These are phyloP conservation scores for Sebastes oblongus DNA, from an alignment of 2,797 vertebrate genomes.

Conservation along the genomic window DNA sequence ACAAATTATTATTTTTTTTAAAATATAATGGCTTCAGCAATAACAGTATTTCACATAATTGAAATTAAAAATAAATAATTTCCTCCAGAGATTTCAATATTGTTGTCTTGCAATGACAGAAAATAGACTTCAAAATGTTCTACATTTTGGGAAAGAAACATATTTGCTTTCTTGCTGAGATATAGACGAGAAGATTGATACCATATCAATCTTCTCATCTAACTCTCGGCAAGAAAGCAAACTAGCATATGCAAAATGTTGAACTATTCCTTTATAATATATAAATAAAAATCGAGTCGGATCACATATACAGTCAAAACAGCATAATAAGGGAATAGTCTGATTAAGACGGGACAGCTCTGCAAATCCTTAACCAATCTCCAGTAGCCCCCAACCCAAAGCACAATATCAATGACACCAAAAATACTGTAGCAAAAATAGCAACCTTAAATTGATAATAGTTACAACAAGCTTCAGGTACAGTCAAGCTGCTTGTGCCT, in stretches of 20 bases:
- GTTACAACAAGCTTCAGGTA: slow-evolving; percentile 62
- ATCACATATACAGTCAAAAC: slow-evolving; percentile 28
- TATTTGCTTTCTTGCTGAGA: neutral
- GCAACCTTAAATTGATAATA: slow-evolving; percentile 49
- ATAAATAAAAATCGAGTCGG: neutral
- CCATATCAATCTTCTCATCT: neutral
- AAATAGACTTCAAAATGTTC: neutral
- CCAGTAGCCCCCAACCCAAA: slow-evolving; percentile 21
- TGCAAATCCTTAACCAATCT: slow-evolving; percentile 25
- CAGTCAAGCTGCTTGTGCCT: slow-evolving; percentile 56
- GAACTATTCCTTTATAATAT: neutral
- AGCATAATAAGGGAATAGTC: slow-evolving; percentile 17
- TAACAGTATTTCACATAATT: neutral
- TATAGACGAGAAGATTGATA: neutral
- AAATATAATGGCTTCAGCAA: neutral
- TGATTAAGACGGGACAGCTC: slow-evolving; percentile 41
- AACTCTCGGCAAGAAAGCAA: neutral
- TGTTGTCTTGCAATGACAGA: neutral
- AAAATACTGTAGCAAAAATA: slow-evolving; percentile 76
- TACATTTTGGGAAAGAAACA: neutral
- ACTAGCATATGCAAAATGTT: neutral
- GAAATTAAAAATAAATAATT: neutral
- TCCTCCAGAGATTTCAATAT: neutral
- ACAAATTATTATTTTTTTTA: neutral
- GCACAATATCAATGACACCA: slow-evolving; percentile 65